Conservation (phyloP, 2,797 vertebrate genomes). For the Alectoris magna region DNA sequence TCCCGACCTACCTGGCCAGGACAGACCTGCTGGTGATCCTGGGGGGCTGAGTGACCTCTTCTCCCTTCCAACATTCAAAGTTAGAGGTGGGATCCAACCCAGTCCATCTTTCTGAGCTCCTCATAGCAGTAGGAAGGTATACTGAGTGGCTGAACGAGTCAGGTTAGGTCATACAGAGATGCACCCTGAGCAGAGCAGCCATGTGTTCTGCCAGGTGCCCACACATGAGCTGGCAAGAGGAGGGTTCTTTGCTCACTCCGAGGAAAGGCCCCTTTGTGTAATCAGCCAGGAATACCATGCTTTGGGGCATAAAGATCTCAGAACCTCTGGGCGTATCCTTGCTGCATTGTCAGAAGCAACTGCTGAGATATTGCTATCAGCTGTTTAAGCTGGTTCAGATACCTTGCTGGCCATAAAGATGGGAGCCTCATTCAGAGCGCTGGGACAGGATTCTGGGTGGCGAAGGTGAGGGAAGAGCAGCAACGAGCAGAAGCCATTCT, state of each 20-base stretch:
- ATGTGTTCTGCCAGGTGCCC: not conserved
- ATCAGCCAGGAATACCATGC: not conserved
- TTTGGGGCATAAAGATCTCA: not conserved
- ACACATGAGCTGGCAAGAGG: not conserved
- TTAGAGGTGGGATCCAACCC: not conserved
- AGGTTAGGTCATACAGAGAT: fast-evolving
- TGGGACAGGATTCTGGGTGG: not conserved
- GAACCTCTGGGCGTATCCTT: not conserved
- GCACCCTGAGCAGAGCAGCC: not conserved
- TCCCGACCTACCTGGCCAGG: not conserved
- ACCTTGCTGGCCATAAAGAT: not conserved
- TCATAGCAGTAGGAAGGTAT: not conserved
- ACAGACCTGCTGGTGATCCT: not conserved
- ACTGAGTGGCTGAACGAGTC: not conserved
- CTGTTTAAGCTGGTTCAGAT: not conserved
- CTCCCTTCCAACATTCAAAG: fast-evolving
- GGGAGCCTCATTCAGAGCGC: not conserved
- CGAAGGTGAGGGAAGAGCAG: not conserved
- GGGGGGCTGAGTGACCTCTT: not conserved
- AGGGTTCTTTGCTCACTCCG: fast-evolving
- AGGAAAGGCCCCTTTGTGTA: not conserved
- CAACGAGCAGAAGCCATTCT: not conserved
- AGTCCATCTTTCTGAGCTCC: not conserved
- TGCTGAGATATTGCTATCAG: not conserved
- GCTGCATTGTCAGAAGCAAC: not conserved